These are phyloP conservation scores for Sebastolobus altivelis DNA, from an alignment of 2,797 vertebrate genomes.

Conservation along the genomic window DNA sequence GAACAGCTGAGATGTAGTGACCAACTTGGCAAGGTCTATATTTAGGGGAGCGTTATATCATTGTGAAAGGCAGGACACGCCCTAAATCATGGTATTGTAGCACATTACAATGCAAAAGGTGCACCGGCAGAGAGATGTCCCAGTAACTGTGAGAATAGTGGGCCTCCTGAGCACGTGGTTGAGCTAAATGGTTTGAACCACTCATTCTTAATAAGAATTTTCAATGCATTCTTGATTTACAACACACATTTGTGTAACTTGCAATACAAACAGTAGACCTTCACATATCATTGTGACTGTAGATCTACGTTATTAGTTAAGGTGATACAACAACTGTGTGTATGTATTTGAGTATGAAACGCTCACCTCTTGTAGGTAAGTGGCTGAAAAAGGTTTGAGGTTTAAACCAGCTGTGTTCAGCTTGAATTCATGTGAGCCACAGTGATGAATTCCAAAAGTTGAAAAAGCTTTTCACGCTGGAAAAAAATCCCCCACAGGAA, in stretches of 20 bases:
- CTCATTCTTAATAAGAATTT: conserved; percentile 10
- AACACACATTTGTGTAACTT: conserved; percentile 22
- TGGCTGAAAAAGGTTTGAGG: neutral
- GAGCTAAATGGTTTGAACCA: conserved; percentile 45
- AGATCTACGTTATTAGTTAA: conserved; percentile 11
- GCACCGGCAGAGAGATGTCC: conserved; percentile 8
- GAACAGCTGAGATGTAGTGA: conserved; percentile 29
- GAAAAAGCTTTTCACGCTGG: conserved; percentile 10
- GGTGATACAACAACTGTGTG: conserved; percentile 24
- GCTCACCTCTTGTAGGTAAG: neutral
- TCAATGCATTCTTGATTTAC: neutral
- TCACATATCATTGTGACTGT: conserved; percentile 6
- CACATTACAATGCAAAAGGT: conserved; percentile 27
- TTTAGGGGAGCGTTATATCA: conserved; percentile 29
- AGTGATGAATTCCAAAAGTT: conserved; percentile 8
- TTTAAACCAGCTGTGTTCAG: conserved; percentile 9
- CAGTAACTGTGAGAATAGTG: conserved; percentile 24
- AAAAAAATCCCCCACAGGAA: neutral
- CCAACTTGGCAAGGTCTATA: conserved; percentile 26
- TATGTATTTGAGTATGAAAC: conserved; percentile 20
- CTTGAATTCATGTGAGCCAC: neutral
- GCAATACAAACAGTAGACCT: neutral
- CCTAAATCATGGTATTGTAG: conserved; percentile 22
- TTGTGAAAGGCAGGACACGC: conserved; percentile 9
- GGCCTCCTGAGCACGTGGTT: conserved; percentile 38